phyloP scores from a whole-genome alignment of 2,888 invertebrate genomes.

The Drosophila meridiana region DNA sequence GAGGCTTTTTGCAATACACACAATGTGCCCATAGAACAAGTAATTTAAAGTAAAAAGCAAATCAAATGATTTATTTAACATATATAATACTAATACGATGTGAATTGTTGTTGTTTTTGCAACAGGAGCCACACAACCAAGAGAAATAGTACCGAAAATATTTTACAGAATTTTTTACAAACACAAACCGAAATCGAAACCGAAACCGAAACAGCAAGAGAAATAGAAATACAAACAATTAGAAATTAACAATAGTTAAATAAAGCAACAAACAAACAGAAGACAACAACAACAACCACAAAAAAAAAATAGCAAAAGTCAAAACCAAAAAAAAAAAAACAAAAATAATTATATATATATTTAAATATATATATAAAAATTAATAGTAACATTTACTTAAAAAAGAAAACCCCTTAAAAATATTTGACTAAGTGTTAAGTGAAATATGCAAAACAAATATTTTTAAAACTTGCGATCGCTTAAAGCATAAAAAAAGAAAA shows the following conservation, averaged over 20 bases:
- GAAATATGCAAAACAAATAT: conserved; percentile 52
- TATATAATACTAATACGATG: conserved; percentile 65
- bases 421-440: conserved; percentile 73
- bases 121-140: conserved; percentile 62
- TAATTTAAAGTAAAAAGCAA: conserved; percentile 66
- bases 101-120: conserved; percentile 73
- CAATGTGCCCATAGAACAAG: conserved; percentile 83
- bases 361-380: conserved; percentile 24
- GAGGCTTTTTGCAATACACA: conserved; percentile 73
- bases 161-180: conserved; percentile 79
- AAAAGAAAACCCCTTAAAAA: conserved; percentile 22
- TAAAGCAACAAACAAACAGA: conserved; percentile 38
- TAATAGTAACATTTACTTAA: conserved; percentile 68
- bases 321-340: conserved; percentile 39
- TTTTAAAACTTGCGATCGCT: conserved; percentile 72
- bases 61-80: conserved; percentile 70
- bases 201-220: conserved; percentile 29
- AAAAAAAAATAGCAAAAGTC: conserved; percentile 66
- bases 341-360: conserved; percentile 12
- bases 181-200: conserved; percentile 34
- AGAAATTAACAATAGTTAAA: conserved; percentile 57
- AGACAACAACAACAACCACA: conserved; percentile 42
- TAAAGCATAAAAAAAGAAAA: conserved; percentile 31
- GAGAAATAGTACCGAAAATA: conserved; percentile 80
- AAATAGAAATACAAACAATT: conserved; percentile 7